Evolutionary conservation across 1,140 invertebrate genomes (phyloP), one percentile per base, ranked within the genome.

Genomic region (Pemphigus obesinymphae): DNA sequence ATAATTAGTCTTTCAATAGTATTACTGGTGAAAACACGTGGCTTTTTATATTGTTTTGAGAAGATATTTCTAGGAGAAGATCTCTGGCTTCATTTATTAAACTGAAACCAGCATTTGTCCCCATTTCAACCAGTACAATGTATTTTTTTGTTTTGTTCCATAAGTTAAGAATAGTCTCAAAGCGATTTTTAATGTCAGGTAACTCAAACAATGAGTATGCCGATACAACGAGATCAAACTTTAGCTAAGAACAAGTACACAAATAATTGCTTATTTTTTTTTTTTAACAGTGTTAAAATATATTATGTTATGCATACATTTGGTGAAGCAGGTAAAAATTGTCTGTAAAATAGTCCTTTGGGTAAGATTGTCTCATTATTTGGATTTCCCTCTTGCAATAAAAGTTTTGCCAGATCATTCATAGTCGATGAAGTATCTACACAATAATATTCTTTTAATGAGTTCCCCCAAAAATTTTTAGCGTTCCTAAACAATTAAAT

Each of bases 141-240:
- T 94, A 95, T 20, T 92, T 90, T 82, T 91, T 88, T 15, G 95
- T 96, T 88, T 95, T 97, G 55, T 90, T 91, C 96, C 96, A 97
- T 20, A 97, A 88, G 85, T 92, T 94, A 26, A 92, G 87, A 82
- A 97, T 86, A 0, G 90, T 89, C 85, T 94, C 89, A 26, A 95
- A 86, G 75, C 96, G 89, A 48, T 87, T 88, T 85, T 91, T 88
- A 76, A 89, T 86, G 82, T 89, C 89, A 8, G 92, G 92, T 73
- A 96, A 86, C 87, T 97, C 96, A 82, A 97, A 89, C 66, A 97
- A 88, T 2, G 94, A 90, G 86, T 92, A 95, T 10, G 95, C 92
- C 84, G 92, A 92, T 26, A 96, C 88, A 31, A 96, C 93, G 63
- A 97, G 87, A 87, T 95, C 92, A 86, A 94, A 97, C 85, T 89